phyloP scores from a whole-genome alignment of 1,140 invertebrate genomes.

The Agrilus planipennis region DNA sequence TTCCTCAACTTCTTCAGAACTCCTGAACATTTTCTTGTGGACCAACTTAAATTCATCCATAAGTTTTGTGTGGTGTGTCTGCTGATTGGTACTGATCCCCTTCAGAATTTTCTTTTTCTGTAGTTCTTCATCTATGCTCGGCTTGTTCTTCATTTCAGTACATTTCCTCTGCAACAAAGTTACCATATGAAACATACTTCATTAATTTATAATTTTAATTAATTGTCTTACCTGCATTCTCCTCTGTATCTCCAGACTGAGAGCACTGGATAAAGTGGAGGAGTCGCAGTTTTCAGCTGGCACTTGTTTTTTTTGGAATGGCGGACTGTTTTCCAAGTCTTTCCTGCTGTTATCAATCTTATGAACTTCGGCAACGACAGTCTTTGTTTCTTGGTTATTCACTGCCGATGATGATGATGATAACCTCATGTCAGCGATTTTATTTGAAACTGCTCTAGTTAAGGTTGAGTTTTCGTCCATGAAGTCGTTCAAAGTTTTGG shows the following conservation, averaged over 20 bases:
- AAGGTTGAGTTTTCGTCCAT: constrained; percentile 9
- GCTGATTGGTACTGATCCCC: constrained; percentile 42
- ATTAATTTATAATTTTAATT: constrained; percentile 1
- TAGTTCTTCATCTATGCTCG: constrained; percentile 32
- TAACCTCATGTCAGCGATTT: constrained; percentile 23
- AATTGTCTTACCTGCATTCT: constrained; percentile 44
- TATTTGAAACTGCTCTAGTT: constrained; percentile 10
- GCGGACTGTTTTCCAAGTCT: constrained; percentile 24
- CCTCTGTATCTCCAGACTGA: constrained; percentile 49
- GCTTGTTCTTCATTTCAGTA: constrained; percentile 20
- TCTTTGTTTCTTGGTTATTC: constrained; percentile 42
- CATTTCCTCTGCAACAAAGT: constrained; percentile 31
- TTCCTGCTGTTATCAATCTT: constrained; percentile 28
- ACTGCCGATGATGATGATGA: no score
- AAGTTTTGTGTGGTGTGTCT: constrained; percentile 52
- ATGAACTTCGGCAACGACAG: constrained; percentile 50
- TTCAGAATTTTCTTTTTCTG: constrained; percentile 35
- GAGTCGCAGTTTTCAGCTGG: constrained; percentile 22
- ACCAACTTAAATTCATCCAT: constrained; percentile 82
- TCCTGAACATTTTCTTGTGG: constrained; percentile 71
- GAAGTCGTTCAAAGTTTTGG: constrained; percentile 15
- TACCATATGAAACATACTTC: neutral
- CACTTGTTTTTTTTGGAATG: constrained; percentile 22
- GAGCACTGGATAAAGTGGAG: constrained; percentile 41
- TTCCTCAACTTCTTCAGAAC: constrained; percentile 21